Percentiles rank a stretch among this genome's conserved stretches.
These are phyloP conservation scores for Nineta flava DNA, from an alignment of 2,888 invertebrate species.

Conservation along the genomic window DNA sequence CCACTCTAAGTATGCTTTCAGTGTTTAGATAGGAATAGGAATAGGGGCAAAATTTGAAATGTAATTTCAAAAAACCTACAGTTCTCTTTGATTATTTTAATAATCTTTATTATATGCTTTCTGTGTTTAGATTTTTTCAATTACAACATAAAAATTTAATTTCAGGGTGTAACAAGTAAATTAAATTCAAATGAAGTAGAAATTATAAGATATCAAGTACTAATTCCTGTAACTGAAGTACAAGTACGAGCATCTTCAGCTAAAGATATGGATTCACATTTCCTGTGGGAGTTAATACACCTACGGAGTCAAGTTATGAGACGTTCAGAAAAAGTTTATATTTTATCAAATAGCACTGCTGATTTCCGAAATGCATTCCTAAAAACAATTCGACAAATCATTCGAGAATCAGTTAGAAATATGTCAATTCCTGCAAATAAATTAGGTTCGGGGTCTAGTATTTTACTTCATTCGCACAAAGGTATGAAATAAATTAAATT, in stretches of 20 bases:
- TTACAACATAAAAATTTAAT: no score
- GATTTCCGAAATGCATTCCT: constrained; percentile 95
- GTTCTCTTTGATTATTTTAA: no score
- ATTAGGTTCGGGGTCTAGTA: constrained; percentile 35
- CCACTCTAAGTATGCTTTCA: no score
- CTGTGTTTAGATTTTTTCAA: no score
- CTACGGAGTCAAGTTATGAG: constrained; percentile 84
- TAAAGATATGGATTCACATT: constrained; percentile 91
- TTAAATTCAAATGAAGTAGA: constrained; percentile 80
- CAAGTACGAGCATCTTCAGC: constrained; percentile 90
- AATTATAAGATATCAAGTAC: constrained; percentile 88
- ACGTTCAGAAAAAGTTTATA: constrained; percentile 91
- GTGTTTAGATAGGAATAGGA: no score
- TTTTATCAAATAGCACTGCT: constrained; percentile 87
- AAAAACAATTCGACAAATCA: constrained; percentile 92
- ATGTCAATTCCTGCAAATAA: constrained; percentile 84
- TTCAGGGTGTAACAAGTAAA: constrained; percentile 74
- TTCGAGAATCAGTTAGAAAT: constrained; percentile 89
- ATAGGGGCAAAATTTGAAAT: no score
- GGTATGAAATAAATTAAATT: not conserved
- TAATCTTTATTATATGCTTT: no score
- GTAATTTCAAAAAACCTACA: no score
- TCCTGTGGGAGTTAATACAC: constrained; percentile 94
- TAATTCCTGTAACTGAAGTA: constrained; percentile 94
- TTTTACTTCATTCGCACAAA: constrained; percentile 12